phyloP scores from a whole-genome alignment of 1,140 invertebrate genomes.

The Panagrolaimus sp. region DNA sequence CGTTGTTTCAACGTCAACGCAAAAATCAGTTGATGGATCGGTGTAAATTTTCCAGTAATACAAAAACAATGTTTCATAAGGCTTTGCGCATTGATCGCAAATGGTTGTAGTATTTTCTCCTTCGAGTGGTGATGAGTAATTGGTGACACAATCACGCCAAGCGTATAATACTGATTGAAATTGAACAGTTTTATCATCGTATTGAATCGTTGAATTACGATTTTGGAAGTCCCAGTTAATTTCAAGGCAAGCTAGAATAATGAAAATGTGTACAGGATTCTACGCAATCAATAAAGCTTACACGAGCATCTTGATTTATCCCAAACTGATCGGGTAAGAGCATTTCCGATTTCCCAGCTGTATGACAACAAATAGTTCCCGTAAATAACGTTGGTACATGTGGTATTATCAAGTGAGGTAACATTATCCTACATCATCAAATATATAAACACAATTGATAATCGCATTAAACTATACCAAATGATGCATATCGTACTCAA shows the following conservation, averaged over 20 bases:
- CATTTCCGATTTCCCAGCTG: conserved; percentile 39
- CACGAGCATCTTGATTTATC: conserved; percentile 47
- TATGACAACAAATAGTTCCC: conserved; percentile 47
- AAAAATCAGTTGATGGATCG: conserved; percentile 46
- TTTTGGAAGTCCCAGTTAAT: conserved; percentile 45
- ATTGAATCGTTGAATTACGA: conserved; percentile 30
- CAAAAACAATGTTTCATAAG: conserved; percentile 44
- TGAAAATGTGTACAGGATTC: background rate
- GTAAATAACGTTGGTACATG: conserved; percentile 46
- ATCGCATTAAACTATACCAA: too few species aligned
- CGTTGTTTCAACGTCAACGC: conserved; percentile 50
- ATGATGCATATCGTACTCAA: conserved; percentile 45
- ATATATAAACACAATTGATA: background rate
- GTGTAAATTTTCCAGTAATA: conserved; percentile 56
- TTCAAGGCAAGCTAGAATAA: conserved; percentile 42
- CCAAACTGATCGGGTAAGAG: conserved; percentile 43
- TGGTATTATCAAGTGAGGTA: conserved; percentile 46
- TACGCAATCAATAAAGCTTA: conserved; percentile 35
- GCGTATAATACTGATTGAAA: conserved; percentile 31
- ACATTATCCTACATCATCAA: conserved; percentile 33
- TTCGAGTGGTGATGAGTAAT: conserved; percentile 19
- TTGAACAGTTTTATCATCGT: conserved; percentile 41
- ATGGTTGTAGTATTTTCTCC: conserved; percentile 37
- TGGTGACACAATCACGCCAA: conserved; percentile 47
- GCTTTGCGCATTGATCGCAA: conserved; percentile 35